Conservation (phyloP, 2,888 invertebrate species). For the Chymomyza procnemis region DNA sequence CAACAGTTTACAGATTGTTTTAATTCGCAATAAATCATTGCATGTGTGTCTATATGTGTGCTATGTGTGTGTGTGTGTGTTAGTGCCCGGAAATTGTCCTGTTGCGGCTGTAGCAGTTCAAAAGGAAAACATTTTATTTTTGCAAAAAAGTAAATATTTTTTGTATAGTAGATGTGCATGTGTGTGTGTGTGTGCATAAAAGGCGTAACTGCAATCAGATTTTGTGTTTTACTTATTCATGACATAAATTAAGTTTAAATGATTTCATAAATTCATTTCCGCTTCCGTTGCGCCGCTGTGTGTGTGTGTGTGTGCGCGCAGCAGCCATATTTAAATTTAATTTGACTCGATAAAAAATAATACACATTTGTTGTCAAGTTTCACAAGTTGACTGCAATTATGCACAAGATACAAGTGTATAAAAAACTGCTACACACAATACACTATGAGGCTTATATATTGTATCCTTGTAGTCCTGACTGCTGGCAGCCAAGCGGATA, state of each 20-base stretch:
- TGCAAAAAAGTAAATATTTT: constrained; percentile 7
- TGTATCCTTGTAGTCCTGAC: background rate
- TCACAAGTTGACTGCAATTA: background rate
- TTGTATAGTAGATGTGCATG: background rate
- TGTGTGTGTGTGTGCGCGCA: too few species aligned
- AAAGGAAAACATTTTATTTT: constrained; percentile 38
- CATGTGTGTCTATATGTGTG: constrained; percentile 39
- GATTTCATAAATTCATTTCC: constrained; percentile 71
- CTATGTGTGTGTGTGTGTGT: constrained; percentile 26
- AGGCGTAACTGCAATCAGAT: constrained; percentile 15
- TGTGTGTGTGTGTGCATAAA: background rate
- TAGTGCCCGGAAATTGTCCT: constrained; percentile 56
- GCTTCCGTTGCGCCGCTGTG: constrained; percentile 43
- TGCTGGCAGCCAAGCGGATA: background rate
- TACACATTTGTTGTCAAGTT: background rate
- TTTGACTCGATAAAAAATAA: background rate
- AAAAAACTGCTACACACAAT: background rate
- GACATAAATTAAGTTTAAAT: constrained; percentile 63
- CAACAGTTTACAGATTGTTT: background rate
- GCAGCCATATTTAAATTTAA: background rate
- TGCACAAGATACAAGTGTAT: background rate
- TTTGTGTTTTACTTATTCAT: constrained; percentile 48
- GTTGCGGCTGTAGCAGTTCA: constrained; percentile 44
- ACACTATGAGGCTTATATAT: too few species aligned
- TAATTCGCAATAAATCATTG: background rate